These are phyloP conservation scores for Lysandra coridon DNA, from an alignment of 2,888 invertebrate species.

Conservation along the genomic window DNA sequence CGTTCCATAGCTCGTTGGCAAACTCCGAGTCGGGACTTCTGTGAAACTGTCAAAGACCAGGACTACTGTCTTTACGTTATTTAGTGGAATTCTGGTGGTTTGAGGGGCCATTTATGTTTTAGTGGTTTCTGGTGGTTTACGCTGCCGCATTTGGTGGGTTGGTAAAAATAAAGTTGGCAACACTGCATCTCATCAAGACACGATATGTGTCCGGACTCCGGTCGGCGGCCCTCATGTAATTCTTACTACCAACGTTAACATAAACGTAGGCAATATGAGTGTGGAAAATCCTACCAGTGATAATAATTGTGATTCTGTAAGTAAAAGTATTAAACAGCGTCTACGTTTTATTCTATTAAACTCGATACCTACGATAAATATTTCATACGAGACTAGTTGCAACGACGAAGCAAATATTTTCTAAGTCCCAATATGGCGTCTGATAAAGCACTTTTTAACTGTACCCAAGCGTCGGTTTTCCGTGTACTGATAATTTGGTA, in stretches of 20 bases:
- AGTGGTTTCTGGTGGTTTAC: no score
- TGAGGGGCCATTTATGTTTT: no score
- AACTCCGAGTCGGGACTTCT: no score
- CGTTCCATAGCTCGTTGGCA: no score
- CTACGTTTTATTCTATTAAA: background rate
- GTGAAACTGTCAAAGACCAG: no score
- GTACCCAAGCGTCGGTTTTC: constrained; percentile 66
- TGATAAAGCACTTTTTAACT: constrained; percentile 81
- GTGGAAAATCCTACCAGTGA: constrained; percentile 82
- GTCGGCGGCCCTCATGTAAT: constrained; percentile 67
- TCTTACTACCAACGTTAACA: constrained; percentile 64
- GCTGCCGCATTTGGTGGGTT: no score
- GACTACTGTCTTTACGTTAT: no score
- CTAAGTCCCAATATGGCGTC: constrained; percentile 95
- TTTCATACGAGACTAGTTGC: constrained; percentile 63
- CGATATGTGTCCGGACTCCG: constrained; percentile 60
- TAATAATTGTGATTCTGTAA: constrained; percentile 81
- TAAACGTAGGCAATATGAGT: constrained; percentile 83
- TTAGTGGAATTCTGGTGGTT: no score
- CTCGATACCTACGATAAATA: background rate
- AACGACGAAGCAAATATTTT: constrained; percentile 76
- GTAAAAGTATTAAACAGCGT: constrained; percentile 61
- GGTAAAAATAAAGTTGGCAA: no score
- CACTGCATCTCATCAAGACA: constrained; percentile 82
- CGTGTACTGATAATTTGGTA: constrained; percentile 30